phyloP scores from a whole-genome alignment of 2,888 invertebrate genomes.

The Synergus gifuensis region DNA sequence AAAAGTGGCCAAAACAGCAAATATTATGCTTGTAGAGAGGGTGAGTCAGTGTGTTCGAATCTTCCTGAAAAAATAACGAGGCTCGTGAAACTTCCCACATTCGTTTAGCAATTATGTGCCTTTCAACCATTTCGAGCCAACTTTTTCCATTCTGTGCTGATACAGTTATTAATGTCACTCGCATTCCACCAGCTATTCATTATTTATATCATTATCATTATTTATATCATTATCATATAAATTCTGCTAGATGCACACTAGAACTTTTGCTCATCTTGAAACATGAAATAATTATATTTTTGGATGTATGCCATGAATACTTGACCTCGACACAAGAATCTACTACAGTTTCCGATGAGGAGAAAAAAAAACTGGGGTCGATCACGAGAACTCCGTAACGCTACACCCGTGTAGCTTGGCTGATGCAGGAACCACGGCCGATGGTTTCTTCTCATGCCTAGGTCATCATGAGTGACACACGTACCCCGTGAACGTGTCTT shows the following conservation, averaged over 20 bases:
- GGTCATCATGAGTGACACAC: conserved; percentile 1
- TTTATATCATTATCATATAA: too few relatives aligned
- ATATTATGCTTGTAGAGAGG: not conserved
- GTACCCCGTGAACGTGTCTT: not conserved
- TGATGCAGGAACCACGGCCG: conserved; percentile 1
- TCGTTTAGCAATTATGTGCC: not conserved
- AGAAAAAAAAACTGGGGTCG: not conserved
- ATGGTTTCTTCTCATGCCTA: conserved; percentile 2
- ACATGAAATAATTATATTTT: conserved; percentile 11
- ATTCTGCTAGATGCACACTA: too few relatives aligned
- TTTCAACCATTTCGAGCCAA: conserved; percentile 6
- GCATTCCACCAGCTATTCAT: too few relatives aligned
- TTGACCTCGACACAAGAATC: conserved; percentile 27
- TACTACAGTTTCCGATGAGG: conserved; percentile 14
- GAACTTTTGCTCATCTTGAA: not conserved
- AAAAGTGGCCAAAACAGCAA: not conserved
- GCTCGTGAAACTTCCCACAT: not conserved
- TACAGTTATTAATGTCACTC: not conserved
- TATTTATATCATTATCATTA: too few relatives aligned
- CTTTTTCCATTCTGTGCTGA: not conserved
- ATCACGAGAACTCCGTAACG: conserved; percentile 23
- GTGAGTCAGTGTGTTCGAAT: not conserved
- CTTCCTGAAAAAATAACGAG: not conserved
- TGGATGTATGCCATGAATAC: not conserved
- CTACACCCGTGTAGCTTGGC: conserved; percentile 25